Evolutionary conservation across 2,113 vertebrate species (phyloP).

Genomic region (Scomber colias): DNA sequence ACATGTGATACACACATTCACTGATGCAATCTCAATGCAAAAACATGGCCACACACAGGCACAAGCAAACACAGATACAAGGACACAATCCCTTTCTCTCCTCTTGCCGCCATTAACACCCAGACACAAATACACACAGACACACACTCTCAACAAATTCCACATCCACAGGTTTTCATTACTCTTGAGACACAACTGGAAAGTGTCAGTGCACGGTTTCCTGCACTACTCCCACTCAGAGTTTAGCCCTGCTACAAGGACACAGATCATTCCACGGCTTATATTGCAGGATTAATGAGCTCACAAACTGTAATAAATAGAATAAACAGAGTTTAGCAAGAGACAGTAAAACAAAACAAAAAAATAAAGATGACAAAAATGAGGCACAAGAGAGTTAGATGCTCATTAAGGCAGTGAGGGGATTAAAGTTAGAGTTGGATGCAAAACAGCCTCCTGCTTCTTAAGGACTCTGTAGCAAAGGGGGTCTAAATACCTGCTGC

Average conservation of each 20-base stretch:
- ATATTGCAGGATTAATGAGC: conserved; percentile 69
- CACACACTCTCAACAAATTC: conserved; percentile 55
- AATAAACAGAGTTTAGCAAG: conserved; percentile 58
- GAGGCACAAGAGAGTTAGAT: conserved; percentile 20
- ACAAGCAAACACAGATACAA: conserved; percentile 39
- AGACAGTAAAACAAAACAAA: conserved; percentile 43
- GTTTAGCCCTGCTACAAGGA: conserved; percentile 53
- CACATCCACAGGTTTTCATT: conserved; percentile 65
- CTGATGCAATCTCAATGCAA: conserved; percentile 56
- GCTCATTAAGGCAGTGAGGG: conserved; percentile 12
- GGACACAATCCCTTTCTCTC: conserved; percentile 31
- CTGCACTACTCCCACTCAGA: conserved; percentile 69
- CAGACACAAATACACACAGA: conserved; percentile 39
- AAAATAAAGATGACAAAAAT: conserved; percentile 22
- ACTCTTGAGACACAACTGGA: conserved; percentile 74
- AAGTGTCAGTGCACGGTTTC: conserved; percentile 58
- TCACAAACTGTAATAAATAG: conserved; percentile 59
- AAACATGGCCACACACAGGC: conserved; percentile 67
- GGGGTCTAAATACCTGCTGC: conserved; percentile 55
- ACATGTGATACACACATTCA: conserved; percentile 47
- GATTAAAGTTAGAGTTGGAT: neutral
- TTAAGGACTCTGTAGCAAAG: conserved; percentile 40
- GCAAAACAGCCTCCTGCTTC: conserved; percentile 37
- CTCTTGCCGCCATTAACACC: conserved; percentile 35
- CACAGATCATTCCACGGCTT: conserved; percentile 59